A percentile compares a stretch with the other conserved stretches of the same genome.
These are phyloP conservation scores for Epicampocera succincta DNA, from an alignment of 2,888 invertebrate species.

Conservation along the genomic window DNA sequence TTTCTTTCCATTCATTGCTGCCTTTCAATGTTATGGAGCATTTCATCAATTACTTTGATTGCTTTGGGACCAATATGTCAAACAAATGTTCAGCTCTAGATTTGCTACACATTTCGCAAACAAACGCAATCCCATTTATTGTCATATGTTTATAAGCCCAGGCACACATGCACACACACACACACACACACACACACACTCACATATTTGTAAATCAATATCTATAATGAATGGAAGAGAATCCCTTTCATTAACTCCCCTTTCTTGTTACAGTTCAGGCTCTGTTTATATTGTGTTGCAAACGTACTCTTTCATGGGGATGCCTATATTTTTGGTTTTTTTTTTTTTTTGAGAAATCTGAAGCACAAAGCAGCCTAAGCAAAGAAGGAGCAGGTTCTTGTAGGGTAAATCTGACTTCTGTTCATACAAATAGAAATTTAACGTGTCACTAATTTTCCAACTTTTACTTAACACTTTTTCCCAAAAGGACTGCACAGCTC, in stretches of 20 bases:
- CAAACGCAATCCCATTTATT: neutral
- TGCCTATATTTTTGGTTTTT: too few species aligned
- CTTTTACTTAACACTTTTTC: conserved; percentile 63
- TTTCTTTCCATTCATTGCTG: too few species aligned
- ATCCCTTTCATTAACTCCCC: conserved; percentile 54
- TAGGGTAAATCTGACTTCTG: conserved; percentile 50
- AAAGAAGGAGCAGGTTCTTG: neutral
- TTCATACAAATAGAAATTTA: conserved; percentile 65
- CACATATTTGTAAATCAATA: conserved; percentile 8
- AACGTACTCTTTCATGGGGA: neutral
- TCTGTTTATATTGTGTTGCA: conserved; percentile 50
- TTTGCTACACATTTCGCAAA: conserved; percentile 3
- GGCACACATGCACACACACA: too few species aligned
- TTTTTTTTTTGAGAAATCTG: too few species aligned
- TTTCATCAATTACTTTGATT: conserved; percentile 69
- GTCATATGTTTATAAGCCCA: neutral
- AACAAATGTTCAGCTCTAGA: conserved; percentile 55
- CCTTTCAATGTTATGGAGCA: conserved; percentile 42
- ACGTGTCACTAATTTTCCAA: conserved; percentile 67
- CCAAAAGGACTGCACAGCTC: conserved; percentile 1
- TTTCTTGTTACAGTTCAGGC: conserved; percentile 44
- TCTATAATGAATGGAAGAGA: conserved; percentile 11
- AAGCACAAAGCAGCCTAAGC: neutral
- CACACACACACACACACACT: neutral
- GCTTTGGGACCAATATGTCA: conserved; percentile 68